Percentiles rank a stretch among this genome's conserved stretches.
phyloP scores from a whole-genome alignment of 2,113 vertebrate genomes.

The Phylloscopus trochilus region DNA sequence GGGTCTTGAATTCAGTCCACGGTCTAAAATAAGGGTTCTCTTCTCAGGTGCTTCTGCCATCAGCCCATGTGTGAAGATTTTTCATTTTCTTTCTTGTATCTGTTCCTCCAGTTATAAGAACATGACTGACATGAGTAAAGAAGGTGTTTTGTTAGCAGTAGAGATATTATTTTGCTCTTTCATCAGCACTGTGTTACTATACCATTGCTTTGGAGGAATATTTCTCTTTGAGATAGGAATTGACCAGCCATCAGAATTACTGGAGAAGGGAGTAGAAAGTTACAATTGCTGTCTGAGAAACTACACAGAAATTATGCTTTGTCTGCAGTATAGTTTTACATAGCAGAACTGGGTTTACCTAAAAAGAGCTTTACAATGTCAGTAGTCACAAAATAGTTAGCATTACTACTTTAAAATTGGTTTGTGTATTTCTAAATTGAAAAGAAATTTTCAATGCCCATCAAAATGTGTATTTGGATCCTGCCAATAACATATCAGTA shows the following conservation, averaged over 20 bases:
- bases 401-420: not conserved
- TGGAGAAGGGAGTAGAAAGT: not conserved
- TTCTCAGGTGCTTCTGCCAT: not conserved
- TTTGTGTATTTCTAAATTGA: not conserved
- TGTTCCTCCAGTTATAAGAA: accelerated
- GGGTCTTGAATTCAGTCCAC: not conserved
- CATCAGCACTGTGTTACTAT: not conserved
- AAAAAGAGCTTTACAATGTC: not conserved
- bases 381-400: not conserved
- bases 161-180: not conserved
- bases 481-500: not conserved
- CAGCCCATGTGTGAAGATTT: not conserved
- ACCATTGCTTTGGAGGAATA: not conserved
- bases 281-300: not conserved
- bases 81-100: not conserved
- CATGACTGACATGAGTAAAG: not conserved
- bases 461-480: not conserved
- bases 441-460: not conserved
- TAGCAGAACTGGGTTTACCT: not conserved
- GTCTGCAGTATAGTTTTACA: not conserved
- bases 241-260: not conserved
- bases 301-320: not conserved
- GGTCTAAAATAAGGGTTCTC: accelerated
- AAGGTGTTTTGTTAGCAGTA: not conserved
- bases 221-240: not conserved